Percentiles rank a stretch among this genome's conserved stretches.
phyloP scores from a whole-genome alignment of 2,888 invertebrate species.

The Mallateleia sp. region DNA sequence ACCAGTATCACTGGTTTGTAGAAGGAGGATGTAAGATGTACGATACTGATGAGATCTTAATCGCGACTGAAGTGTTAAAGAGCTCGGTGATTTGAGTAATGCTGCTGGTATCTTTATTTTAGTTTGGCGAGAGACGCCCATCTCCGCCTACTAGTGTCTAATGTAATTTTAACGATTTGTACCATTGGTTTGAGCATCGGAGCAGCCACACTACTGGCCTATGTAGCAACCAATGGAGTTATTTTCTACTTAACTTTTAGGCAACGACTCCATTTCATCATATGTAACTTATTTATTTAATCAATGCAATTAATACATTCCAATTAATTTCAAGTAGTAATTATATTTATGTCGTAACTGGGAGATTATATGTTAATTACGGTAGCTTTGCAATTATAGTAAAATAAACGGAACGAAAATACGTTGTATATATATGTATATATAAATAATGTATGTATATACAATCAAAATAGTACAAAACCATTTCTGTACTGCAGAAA shows the following conservation, averaged over 20 bases:
- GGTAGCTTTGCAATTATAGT: no score
- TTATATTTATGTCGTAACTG: no score
- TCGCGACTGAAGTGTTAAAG: conserved; percentile 77
- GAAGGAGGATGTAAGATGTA: not conserved
- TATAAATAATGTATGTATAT: no score
- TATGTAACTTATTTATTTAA: not conserved
- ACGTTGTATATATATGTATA: no score
- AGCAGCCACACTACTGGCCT: conserved; percentile 85
- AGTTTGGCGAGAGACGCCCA: conserved; percentile 81
- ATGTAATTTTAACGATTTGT: conserved; percentile 86
- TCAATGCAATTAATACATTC: not conserved
- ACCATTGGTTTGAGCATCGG: conserved; percentile 84
- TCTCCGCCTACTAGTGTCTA: conserved; percentile 87
- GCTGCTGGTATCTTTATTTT: conserved; percentile 63
- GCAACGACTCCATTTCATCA: not conserved
- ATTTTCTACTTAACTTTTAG: conserved; percentile 40
- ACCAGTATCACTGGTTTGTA: no score
- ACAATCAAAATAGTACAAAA: no score
- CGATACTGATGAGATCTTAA: conserved; percentile 44
- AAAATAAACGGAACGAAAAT: no score
- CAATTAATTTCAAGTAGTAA: conserved; percentile 28
- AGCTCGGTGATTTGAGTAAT: conserved; percentile 41
- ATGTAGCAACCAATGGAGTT: conserved; percentile 82
- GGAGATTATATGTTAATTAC: no score
- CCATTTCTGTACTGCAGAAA: no score